Conservation (phyloP, 2,888 invertebrate genomes). For the Drosophila algonquin region DNA sequence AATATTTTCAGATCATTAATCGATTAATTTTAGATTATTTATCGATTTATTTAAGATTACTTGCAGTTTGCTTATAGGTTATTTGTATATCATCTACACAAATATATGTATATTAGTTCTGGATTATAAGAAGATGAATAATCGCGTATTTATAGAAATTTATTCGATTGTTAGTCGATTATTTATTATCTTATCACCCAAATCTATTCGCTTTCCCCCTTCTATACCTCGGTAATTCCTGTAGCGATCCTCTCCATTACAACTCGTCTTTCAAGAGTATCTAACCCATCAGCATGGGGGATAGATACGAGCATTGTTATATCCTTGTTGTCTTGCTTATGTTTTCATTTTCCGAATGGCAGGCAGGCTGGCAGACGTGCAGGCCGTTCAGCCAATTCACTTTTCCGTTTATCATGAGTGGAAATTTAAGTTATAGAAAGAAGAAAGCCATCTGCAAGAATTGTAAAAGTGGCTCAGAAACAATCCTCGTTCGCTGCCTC, state of each 20-base stretch:
- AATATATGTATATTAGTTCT: too few species aligned
- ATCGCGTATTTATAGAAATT: too few species aligned
- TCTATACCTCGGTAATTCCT: not conserved
- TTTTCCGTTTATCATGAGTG: slow-evolving; percentile 70
- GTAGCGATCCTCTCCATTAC: not conserved
- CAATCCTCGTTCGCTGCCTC: slow-evolving; percentile 8
- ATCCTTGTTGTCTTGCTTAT: slow-evolving; percentile 21
- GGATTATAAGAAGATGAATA: too few species aligned
- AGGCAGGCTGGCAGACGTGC: slow-evolving; percentile 17
- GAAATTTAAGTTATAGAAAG: slow-evolving; percentile 60
- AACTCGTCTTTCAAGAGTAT: slow-evolving; percentile 15
- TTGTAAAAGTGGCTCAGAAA: slow-evolving; percentile 55
- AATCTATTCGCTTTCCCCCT: too few species aligned
- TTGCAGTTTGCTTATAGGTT: too few species aligned
- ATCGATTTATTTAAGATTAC: too few species aligned
- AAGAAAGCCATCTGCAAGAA: slow-evolving; percentile 54
- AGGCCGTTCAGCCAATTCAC: slow-evolving; percentile 64
- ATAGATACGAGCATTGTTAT: not conserved
- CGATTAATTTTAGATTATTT: too few species aligned
- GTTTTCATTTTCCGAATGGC: slow-evolving; percentile 22
- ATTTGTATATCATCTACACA: too few species aligned
- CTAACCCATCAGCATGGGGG: not conserved
- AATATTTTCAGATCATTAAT: too few species aligned
- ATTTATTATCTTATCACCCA: too few species aligned
- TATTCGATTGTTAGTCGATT: too few species aligned